Conservation (phyloP, 2,113 vertebrate genomes). For the Strigops habroptila region DNA sequence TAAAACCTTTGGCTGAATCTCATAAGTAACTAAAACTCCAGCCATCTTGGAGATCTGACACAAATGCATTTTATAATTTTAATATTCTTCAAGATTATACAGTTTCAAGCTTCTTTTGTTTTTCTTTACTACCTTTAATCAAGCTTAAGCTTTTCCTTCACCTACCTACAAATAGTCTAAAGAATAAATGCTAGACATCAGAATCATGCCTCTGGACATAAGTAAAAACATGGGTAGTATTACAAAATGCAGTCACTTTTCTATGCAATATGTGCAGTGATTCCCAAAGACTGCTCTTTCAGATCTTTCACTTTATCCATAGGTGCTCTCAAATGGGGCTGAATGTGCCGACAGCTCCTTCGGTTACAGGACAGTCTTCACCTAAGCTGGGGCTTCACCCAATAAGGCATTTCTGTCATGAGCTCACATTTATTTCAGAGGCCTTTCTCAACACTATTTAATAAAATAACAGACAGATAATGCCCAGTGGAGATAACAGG, state of each 20-base stretch:
- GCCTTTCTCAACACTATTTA: background rate
- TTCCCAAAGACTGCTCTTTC: background rate
- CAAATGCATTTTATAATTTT: background rate
- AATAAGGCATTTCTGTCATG: background rate
- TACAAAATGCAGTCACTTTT: background rate
- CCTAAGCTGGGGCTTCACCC: background rate
- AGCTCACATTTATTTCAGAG: background rate
- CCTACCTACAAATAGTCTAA: background rate
- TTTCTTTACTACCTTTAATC: background rate
- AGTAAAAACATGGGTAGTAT: background rate
- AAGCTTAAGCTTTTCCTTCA: background rate
- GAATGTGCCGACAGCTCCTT: background rate
- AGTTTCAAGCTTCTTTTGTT: background rate
- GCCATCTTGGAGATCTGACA: conserved; percentile 11
- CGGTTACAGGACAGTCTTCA: background rate
- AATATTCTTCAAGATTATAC: background rate
- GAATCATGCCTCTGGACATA: background rate
- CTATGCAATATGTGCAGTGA: background rate
- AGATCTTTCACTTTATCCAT: background rate
- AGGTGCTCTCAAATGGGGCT: background rate
- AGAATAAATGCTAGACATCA: background rate
- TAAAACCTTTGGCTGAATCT: conserved; percentile 11
- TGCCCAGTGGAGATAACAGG: background rate
- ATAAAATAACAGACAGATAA: background rate
- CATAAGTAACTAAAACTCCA: conserved; percentile 15